Base-by-base conservation (phyloP, 2,888 invertebrate genomes). In the Apamea anceps region DNA sequence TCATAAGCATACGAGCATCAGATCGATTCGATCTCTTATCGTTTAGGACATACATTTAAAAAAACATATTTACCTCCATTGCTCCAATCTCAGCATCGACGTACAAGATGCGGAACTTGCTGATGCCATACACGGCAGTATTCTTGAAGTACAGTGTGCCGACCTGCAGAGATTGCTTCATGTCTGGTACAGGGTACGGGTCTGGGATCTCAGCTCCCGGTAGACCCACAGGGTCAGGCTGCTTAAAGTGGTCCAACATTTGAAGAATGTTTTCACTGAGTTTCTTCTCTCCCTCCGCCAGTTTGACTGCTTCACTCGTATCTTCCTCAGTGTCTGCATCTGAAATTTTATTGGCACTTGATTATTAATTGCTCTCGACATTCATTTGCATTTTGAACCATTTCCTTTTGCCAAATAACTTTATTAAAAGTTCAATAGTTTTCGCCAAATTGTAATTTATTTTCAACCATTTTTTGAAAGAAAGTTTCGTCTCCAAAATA, bases 201-300 rank as follows among this genome's bases (percentile, higher is more conserved):
- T 99, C 99, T 0, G 98, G 98, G 75, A 99, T 97, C 1, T 98
- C 97, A 0, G 97, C 98, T 0, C 98, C 98, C 0, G 99, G 99
- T n/a, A 99, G 92, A 12, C 98, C 98, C 10, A 98, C 96, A 0
- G 98, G 98, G 93, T 99, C 98, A 28, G 98, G 97, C 91, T 98
- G 98, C 93, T 99, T 98, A 94, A 98, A 99, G 92, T 99, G 98
- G 79, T 98, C 98, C 63, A 99, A 91, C 15, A 98, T 96, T 13
- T 97, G 96, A 71, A 98, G 96, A 68, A 99, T 97, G 91, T 98
- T 98, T 81, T 98, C 98, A 79, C 98, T 98, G 71, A 99, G 95
- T 90, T 97, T 98, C 91, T 98, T 97, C 93, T 98, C 98, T 15
- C 97, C 98, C 48, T 95, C 92, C 6, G 89, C 87, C 80, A 94